Base-by-base conservation (phyloP, 2,113 vertebrate genomes). In the Athene noctua region DNA sequence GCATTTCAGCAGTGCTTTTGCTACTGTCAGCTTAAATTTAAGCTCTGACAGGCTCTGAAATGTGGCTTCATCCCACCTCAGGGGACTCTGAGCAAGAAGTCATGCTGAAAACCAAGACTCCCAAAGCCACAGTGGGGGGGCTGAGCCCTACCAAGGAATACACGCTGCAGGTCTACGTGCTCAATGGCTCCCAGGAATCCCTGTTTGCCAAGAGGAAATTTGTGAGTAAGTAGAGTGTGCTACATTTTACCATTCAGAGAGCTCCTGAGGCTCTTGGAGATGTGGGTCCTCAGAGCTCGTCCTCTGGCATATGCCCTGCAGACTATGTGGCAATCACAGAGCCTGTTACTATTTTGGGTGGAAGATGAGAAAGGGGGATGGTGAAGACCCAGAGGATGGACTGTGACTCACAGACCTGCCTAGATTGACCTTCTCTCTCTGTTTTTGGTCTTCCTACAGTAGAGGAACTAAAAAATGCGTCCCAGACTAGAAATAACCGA, bases 21-120 rank as follows among this genome's bases (percentile, higher is more conserved):
- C n/a, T 79, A 57, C 87, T 93, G 72, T 94, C 94, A 90, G 52
- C 49, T 92, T 88, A 27, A 86, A 86, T 96, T 89, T 78, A 34
- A 79, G 80, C 70, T 85, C 71, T 30, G 46, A 58, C 68, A 67
- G 78, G 10, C 59, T 90, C 61, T 88, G n/a, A 90, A 80, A 73
- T 93, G 80, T 54, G 68, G 11, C 27, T 95, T 92, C 80, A 86
- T 92, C 72, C 85, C 63, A 86, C 94, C 94, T 26, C 97, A 99
- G 99, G 99, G 21, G 98, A 98, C 92, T 98, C 98, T 0, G 99
- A 99, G 90, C 99, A 99, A 30, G 99, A 99, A 95, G 98, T 99
- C 96, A 99, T 99, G 99, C 97, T 99, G 98, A 99, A 99, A 80
- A 99, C 99, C 92, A 99, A 98, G 26, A 98, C 98, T 36, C 98